These are phyloP conservation scores for Elgonia sp. DNA, from an alignment of 2,888 invertebrate species.

Conservation along the genomic window DNA sequence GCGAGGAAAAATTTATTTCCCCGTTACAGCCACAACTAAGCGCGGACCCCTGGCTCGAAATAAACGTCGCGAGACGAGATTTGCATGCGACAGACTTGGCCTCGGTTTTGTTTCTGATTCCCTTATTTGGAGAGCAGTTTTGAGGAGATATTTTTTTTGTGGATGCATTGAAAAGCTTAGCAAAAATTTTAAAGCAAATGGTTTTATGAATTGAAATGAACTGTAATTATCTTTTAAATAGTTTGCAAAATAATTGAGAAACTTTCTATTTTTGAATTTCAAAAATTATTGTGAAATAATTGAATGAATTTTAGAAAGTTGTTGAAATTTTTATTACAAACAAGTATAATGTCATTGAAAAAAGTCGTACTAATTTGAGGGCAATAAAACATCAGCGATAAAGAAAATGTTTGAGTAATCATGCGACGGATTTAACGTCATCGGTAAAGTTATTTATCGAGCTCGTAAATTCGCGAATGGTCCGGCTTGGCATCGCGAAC, in stretches of 20 bases:
- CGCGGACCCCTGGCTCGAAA: conserved; percentile 61
- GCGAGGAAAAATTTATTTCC: conserved; percentile 78
- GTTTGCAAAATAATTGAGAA: too few relatives aligned
- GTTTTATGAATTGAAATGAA: too few relatives aligned
- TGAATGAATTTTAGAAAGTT: too few relatives aligned
- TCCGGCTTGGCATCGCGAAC: conserved; percentile 79
- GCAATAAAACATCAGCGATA: not conserved
- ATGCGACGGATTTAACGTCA: conserved; percentile 84
- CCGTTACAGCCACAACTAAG: conserved; percentile 78
- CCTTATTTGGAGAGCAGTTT: not conserved
- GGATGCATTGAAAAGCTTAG: too few relatives aligned
- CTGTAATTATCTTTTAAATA: too few relatives aligned
- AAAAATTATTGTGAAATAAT: too few relatives aligned
- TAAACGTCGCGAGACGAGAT: conserved; percentile 40
- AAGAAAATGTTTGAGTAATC: conserved; percentile 50
- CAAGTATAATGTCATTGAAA: not conserved
- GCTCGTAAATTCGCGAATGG: conserved; percentile 86
- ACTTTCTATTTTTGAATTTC: too few relatives aligned
- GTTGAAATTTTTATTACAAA: too few relatives aligned
- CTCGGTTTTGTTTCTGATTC: conserved; percentile 13
- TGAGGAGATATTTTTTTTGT: too few relatives aligned
- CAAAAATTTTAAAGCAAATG: too few relatives aligned
- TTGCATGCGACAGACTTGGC: conserved; percentile 38
- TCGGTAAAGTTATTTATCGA: conserved; percentile 86
- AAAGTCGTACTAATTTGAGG: not conserved